These are phyloP conservation scores for Lagorchestes hirsutus DNA, from an alignment of 2,797 vertebrate species.

Conservation along the genomic window DNA sequence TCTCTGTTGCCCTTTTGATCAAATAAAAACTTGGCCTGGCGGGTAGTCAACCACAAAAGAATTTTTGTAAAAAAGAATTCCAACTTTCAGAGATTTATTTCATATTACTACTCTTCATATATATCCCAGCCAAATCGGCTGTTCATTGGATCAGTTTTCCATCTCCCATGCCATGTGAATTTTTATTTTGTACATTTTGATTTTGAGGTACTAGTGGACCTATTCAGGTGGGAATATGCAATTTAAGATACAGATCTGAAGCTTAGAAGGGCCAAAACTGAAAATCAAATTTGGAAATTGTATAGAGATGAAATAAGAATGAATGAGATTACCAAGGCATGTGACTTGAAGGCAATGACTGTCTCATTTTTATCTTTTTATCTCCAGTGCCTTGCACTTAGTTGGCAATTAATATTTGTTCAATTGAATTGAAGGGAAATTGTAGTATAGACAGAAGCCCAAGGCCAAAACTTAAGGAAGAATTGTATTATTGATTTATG, in stretches of 20 bases:
- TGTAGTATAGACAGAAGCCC: neutral
- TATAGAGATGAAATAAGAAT: neutral
- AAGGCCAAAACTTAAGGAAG: neutral
- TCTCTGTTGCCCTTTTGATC: neutral
- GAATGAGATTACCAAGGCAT: neutral
- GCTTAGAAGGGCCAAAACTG: neutral
- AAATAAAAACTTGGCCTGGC: too few relatives aligned
- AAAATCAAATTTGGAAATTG: neutral
- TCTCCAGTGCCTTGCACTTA: neutral
- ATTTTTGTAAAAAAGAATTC: neutral
- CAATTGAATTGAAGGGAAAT: neutral
- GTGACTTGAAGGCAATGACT: neutral
- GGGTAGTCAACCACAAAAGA: neutral
- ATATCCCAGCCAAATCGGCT: neutral
- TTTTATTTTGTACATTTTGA: neutral
- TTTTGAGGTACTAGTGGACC: neutral
- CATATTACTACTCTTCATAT: neutral
- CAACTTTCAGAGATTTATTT: neutral
- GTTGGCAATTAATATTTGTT: neutral
- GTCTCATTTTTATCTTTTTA: neutral
- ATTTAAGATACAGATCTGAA: neutral
- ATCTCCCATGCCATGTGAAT: neutral
- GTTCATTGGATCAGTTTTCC: neutral
- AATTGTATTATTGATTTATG: neutral
- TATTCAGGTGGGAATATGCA: neutral